Evolutionary conservation across 2,113 vertebrate species (phyloP), one percentile per base, ranked within the genome.

Genomic region (Oryzias woworae): DNA sequence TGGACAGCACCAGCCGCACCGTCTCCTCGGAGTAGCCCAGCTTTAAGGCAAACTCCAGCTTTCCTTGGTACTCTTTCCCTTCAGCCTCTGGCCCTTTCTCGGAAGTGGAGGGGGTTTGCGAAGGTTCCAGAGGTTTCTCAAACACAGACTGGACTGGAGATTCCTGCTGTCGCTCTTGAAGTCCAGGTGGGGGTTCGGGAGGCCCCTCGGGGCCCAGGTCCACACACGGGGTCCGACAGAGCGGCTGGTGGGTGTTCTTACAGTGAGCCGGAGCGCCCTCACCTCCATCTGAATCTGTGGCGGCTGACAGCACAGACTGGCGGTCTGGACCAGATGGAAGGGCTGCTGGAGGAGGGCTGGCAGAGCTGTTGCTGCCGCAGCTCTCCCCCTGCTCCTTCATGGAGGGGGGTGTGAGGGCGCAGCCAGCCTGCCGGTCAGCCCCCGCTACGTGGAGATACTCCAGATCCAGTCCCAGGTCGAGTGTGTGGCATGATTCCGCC

Each of bases 31-130:
- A 93, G 87, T 99, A 99, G 82, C 96, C 96, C 79, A 99, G 91
- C 80, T 99, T 99, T 76, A 99, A 93, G 73, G 96, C 96, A 82
- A 99, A 99, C 69, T 98, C 97, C 89, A 99, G 89, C 90, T 99
- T 99, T 4, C 95, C 94, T 93, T 94, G 95, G 91, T 98, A 97
- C 79, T 95, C 95, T 46, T 81, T 87, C 31, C 75, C 73, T 0
- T 58, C 56, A 1, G 89, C 46, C 7, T 44, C 47, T 1, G 57
- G 10, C 0, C 18, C 57, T 0, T 58, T 61, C 3, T 58, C 62
- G 2, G 73, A 47, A 1, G 70, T 2, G 8, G 78, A 10, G 17
- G 66, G 22, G 1, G 14, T 2, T 24, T 50, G 3, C 5, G 22
- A 31, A 23, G 72, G 67, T 16, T 44, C 3, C 4, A 18, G 41